phyloP scores from a whole-genome alignment of 2,113 vertebrate genomes.

The Puntigrus tetrazona region DNA sequence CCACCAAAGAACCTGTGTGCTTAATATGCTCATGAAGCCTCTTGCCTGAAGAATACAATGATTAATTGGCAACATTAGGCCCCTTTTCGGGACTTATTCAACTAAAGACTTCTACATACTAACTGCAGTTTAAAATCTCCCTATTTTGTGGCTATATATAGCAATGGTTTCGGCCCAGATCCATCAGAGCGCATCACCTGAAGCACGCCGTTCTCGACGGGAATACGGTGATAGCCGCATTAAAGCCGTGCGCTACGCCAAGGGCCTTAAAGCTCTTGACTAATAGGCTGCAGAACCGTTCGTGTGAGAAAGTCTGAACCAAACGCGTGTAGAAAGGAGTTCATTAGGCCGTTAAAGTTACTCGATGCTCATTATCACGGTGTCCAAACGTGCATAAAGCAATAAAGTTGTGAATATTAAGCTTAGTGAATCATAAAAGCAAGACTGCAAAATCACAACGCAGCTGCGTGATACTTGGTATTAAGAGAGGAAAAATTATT shows the following conservation, averaged over 20 bases:
- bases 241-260: not conserved
- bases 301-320: not conserved
- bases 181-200: not conserved
- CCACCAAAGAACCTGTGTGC: slow-evolving; percentile 1
- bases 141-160: not conserved
- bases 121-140: slow-evolving; percentile 19
- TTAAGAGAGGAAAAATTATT: not conserved
- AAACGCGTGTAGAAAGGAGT: not conserved
- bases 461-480: not conserved
- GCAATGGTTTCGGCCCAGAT: not conserved
- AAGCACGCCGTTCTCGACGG: not conserved
- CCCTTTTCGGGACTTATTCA: not conserved
- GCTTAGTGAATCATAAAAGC: not conserved
- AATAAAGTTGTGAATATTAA: not conserved
- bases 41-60: slow-evolving; percentile 24
- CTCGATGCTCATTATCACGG: not conserved
- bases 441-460: not conserved
- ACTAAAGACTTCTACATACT: not conserved
- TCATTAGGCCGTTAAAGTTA: not conserved
- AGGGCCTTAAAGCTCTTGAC: not conserved
- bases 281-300: not conserved
- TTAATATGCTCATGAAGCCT: slow-evolving; percentile 24
- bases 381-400: not conserved
- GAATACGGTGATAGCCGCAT: not conserved
- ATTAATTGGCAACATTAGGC: slow-evolving; percentile 30